Percentiles rank a stretch among this genome's conserved stretches.
phyloP scores from a whole-genome alignment of 2,113 vertebrate species.

The Nansenia antarctica region DNA sequence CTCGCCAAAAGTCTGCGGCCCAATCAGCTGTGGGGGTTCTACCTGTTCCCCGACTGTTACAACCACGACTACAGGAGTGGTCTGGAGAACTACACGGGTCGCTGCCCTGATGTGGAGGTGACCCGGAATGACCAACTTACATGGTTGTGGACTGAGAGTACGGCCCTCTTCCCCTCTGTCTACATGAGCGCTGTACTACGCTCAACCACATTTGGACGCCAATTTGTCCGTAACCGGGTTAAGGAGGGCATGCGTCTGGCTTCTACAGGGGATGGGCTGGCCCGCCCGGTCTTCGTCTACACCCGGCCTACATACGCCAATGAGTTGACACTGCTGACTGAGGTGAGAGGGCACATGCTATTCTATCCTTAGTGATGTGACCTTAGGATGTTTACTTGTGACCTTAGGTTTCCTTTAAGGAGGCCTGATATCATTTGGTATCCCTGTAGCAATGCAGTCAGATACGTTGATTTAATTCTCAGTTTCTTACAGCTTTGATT shows the following conservation, averaged over 20 bases:
- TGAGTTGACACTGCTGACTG: constrained; percentile 62
- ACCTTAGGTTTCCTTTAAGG: background rate
- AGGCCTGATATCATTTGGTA: background rate
- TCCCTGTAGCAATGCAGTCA: background rate
- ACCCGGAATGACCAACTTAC: constrained; percentile 75
- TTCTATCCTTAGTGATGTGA: background rate
- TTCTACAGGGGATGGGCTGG: constrained; percentile 63
- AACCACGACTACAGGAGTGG: constrained; percentile 79
- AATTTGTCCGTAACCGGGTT: constrained; percentile 76
- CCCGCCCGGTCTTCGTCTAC: constrained; percentile 79
- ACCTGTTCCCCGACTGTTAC: constrained; percentile 85
- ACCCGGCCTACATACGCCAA: constrained; percentile 76
- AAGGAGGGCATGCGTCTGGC: constrained; percentile 77
- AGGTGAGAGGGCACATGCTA: constrained; percentile 61
- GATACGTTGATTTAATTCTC: background rate
- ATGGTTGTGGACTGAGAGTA: constrained; percentile 83
- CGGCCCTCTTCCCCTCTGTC: constrained; percentile 79
- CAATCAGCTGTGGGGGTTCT: constrained; percentile 81
- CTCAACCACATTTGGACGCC: constrained; percentile 64
- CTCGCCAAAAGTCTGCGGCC: constrained; percentile 72
- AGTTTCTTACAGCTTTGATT: background rate
- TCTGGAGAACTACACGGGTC: constrained; percentile 74
- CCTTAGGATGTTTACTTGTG: background rate
- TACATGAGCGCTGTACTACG: constrained; percentile 68
- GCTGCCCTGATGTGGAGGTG: constrained; percentile 73